phyloP scores from a whole-genome alignment of 2,888 invertebrate genomes.

The Phoenoteleia sp. region DNA sequence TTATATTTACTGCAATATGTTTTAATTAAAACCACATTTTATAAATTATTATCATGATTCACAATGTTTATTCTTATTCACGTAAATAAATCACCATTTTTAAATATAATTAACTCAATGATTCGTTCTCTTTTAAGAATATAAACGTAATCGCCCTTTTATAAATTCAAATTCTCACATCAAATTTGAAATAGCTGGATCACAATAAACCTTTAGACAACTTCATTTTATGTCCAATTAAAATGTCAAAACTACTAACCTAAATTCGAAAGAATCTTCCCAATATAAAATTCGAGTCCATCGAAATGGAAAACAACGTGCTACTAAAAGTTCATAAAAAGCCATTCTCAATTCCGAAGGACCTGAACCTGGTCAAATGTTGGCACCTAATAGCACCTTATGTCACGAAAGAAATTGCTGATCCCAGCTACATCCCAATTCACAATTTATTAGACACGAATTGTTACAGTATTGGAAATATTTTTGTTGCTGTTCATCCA shows the following conservation, averaged over 20 bases:
- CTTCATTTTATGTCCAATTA: slow-evolving; percentile 23
- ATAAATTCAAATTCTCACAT: neutral
- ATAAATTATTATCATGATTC: too few relatives aligned
- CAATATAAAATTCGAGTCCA: slow-evolving; percentile 2
- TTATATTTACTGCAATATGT: too few relatives aligned
- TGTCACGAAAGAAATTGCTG: slow-evolving; percentile 75
- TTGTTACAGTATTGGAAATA: slow-evolving; percentile 79
- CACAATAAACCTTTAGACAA: slow-evolving; percentile 17
- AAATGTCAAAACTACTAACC: slow-evolving; percentile 34
- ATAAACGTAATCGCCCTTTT: too few relatives aligned
- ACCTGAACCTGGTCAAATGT: slow-evolving; percentile 66
- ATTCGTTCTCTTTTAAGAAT: too few relatives aligned
- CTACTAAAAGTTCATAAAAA: slow-evolving; percentile 29
- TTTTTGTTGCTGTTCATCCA: slow-evolving; percentile 73
- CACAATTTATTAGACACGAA: slow-evolving; percentile 78
- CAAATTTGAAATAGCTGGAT: neutral
- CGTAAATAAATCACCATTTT: too few relatives aligned
- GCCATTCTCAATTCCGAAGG: slow-evolving; percentile 53
- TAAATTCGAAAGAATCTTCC: slow-evolving; percentile 2
- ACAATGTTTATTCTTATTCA: too few relatives aligned
- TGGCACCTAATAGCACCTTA: slow-evolving; percentile 77
- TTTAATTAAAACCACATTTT: too few relatives aligned
- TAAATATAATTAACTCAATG: too few relatives aligned
- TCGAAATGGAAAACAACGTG: slow-evolving; percentile 5
- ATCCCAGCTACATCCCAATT: slow-evolving; percentile 74